Base-by-base conservation (phyloP, 2,888 invertebrate species). In the Papilio protenor region DNA sequence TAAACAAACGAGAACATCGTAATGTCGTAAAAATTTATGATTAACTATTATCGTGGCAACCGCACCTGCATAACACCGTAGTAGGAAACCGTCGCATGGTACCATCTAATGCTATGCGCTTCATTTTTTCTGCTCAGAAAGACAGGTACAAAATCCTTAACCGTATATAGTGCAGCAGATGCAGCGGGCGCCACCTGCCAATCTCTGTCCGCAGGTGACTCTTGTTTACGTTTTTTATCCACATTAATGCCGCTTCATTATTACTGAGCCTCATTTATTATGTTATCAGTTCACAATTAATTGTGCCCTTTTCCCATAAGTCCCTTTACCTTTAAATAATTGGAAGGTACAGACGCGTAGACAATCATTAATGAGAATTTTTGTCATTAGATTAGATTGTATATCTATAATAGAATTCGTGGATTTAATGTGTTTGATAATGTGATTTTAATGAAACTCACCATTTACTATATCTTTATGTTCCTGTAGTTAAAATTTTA, bases 201-300 rank as follows among this genome's bases (percentile, higher is more conserved):
- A 94, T 94, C 94, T 90, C 86, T 87, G 92, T 90, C 82, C 84
- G 84, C 85, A 93, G 93, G 93, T 94, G 94, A 87, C 82, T 83
- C 82, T 81, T 92, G 92, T 93, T 92, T 92, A 93, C 87, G 87
- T 92, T 93, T 94, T 92, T 92, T 92, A 78, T 77, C 23, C 5
- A 69, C 33, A 27, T 69, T 45, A 45, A 40, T 5, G 76, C 78
- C 70, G 55, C 47, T 74, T 73, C 33, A 75, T 64, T 27, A 72
- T 23, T 45, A 47, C 55, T 64, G 61, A 33, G 75, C 71, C 55
- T 64, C 47, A 70, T 52, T 40, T 49, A 52, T 71, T 75, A 52
- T 61, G 49, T 64, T 78, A 78, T 78, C 75, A 64, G 47, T 61
- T 49, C 52, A 23, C 77, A 72, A 77, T 77, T 73, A 69, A 73